These are phyloP conservation scores for Brachionus rubens DNA, from an alignment of 1,140 invertebrate species.

Conservation along the genomic window DNA sequence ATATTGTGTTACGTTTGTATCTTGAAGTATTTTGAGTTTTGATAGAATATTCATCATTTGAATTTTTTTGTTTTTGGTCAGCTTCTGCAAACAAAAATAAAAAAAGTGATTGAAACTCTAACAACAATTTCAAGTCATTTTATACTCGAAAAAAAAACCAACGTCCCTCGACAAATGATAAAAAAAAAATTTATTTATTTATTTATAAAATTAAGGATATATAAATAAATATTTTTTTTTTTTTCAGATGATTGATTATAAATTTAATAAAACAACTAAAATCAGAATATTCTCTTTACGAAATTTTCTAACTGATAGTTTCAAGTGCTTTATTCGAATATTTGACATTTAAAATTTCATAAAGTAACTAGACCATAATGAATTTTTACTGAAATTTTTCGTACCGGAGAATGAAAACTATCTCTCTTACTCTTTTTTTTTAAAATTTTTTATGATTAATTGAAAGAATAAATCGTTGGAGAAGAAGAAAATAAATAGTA, in stretches of 20 bases:
- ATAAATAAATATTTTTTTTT: slow-evolving; percentile 35
- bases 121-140: too few relatives aligned
- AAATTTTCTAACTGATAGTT: not conserved
- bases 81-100: not conserved
- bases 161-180: not conserved
- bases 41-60: not conserved
- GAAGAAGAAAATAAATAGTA: slow-evolving; percentile 10
- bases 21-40: not conserved
- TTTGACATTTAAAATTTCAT: slow-evolving; percentile 25
- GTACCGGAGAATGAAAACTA: not conserved
- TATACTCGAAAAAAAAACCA: not conserved
- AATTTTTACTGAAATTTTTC: not conserved
- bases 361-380: slow-evolving; percentile 11
- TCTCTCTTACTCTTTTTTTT: not conserved
- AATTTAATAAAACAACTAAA: slow-evolving; percentile 20
- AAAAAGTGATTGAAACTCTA: not conserved
- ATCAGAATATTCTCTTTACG: too few relatives aligned
- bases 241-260: slow-evolving; percentile 41
- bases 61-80: not conserved
- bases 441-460: slow-evolving; percentile 29
- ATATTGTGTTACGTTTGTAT: not conserved
- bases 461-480: slow-evolving; percentile 33
- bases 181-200: slow-evolving; percentile 28
- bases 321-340: not conserved
- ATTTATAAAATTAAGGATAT: slow-evolving; percentile 16